Evolutionary conservation across 2,888 invertebrate genomes (phyloP), one percentile per base, ranked within the genome.

Genomic region (Koerneria pararmatus): DNA sequence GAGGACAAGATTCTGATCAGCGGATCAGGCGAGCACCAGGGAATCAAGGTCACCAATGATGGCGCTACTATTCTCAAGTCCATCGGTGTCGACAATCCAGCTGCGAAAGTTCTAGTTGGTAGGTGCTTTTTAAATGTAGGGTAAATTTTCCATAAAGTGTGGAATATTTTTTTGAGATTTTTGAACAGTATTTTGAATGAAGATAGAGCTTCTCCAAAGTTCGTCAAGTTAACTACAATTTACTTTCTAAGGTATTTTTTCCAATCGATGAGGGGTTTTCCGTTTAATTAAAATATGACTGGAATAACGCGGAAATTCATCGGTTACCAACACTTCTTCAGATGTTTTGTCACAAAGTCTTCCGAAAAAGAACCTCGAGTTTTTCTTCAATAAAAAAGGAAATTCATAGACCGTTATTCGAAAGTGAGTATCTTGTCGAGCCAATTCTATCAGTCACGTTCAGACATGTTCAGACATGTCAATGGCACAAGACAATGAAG

Each of bases 401-500:
- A 15, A 15, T 34, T 31, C 6, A n/a, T n/a, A n/a, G n/a, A n/a
- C n/a, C n/a, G n/a, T 22, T 15, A 27, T 58, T 35, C 34, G 34
- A 22, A 15, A 24, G 24, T 22, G 34, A 27, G 22, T 27, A 27
- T n/a, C 24, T 61, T 65, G 6, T 11, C 15, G 54, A 19, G 19
- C n/a, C 51, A 22, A 8, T 66, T 61, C 15, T 63, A 15, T 24
- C 5, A 32, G 56, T 34, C 11, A 32, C 15, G 22, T 24, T 69
- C 19, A 8, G n/a, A n/a, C 32, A 48, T 69, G 69, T 81, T 27
- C 74, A 87, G 94, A 98, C 77, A 95, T 98, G 89, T 92, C 97
- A 19, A 91, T 92, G 85, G 94, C 94, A 2, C 98, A 98, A 84
- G 98, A 98, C 86, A 94, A 94, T 84, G 98, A 98, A 88, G 97